phyloP scores from a whole-genome alignment of 2,888 invertebrate species.

The Bugulina stolonifera region DNA sequence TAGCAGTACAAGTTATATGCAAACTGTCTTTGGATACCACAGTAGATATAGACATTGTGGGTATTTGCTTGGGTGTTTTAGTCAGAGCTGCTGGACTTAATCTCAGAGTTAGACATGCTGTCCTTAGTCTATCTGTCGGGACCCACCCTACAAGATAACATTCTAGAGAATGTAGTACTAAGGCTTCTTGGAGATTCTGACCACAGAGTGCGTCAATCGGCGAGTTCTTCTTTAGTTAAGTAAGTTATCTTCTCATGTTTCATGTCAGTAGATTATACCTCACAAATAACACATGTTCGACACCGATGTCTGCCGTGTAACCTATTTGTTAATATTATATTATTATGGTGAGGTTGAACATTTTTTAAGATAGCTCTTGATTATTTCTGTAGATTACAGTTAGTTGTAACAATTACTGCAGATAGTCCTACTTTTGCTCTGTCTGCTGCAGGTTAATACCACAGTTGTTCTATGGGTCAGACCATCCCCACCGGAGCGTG shows the following conservation, averaged over 20 bases:
- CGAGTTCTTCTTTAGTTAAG: conserved; percentile 64
- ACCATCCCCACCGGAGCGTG: conserved; percentile 57
- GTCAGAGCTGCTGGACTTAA: conserved; percentile 64
- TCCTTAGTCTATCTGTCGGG: background rate
- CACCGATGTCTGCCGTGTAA: too few species aligned
- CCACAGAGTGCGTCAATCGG: conserved; percentile 68
- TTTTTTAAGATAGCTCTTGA: background rate
- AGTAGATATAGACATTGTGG: too few species aligned
- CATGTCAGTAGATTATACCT: too few species aligned
- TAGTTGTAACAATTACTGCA: too few species aligned
- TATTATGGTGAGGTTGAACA: background rate
- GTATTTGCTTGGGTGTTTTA: conserved; percentile 47
- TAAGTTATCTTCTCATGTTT: conserved; percentile 47
- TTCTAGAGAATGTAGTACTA: conserved; percentile 61
- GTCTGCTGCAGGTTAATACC: conserved; percentile 50
- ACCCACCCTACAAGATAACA: conserved; percentile 56
- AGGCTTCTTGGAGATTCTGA: conserved; percentile 69
- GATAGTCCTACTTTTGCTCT: too few species aligned
- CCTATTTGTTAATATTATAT: background rate
- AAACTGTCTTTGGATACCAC: too few species aligned
- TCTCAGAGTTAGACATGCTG: conserved; percentile 57
- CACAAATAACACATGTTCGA: too few species aligned
- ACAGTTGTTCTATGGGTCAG: conserved; percentile 49
- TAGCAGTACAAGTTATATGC: too few species aligned
- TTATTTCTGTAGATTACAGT: background rate